Evolutionary conservation across 2,888 invertebrate species (phyloP), one percentile per base, ranked within the genome.

Genomic region (Flexamia atlantica): DNA sequence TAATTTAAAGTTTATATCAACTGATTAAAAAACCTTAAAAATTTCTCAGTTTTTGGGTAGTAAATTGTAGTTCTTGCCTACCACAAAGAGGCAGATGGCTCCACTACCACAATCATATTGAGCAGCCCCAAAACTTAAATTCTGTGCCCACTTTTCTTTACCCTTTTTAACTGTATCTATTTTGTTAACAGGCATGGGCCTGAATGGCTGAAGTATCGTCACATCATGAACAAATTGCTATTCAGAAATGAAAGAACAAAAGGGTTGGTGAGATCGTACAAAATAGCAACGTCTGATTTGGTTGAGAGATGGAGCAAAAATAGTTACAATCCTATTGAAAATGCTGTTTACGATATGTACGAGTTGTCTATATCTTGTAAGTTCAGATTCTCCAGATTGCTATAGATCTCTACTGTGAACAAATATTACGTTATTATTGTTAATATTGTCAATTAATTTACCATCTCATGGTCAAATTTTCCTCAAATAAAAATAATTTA

Each of bases 331-430:
- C 88, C 88, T 0, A 88, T 93, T 64, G 90, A 91, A 0, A 90
- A 95, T 88, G 90, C 97, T 83, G 95, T 97, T 89, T 90, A 91
- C 4, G 93, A 94, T 86, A 91, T 97, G 42, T 97, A 97, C 89
- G 93, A 92, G 87, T 94, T 96, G 92, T 96, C 97, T 0, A 93
- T 95, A 85, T 94, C 96, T 88, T 94, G 96, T 96, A 91, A 89
- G 91, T 53, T 50, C n/a, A n/a, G n/a, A n/a, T n/a, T n/a, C n/a
- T n/a, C n/a, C n/a, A n/a, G n/a, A n/a, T n/a, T n/a, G n/a, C n/a
- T n/a, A n/a, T n/a, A n/a, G n/a, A n/a, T n/a, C n/a, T n/a, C n/a
- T n/a, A n/a, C n/a, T n/a, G n/a, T n/a, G n/a, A n/a, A n/a, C n/a
- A n/a, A n/a, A n/a, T n/a, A n/a, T n/a, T n/a, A n/a, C n/a, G n/a